A percentile compares a stretch with the other conserved stretches of the same genome.
Evolutionary conservation across 2,888 invertebrate species (phyloP).

Genomic region (Patella pellucida): DNA sequence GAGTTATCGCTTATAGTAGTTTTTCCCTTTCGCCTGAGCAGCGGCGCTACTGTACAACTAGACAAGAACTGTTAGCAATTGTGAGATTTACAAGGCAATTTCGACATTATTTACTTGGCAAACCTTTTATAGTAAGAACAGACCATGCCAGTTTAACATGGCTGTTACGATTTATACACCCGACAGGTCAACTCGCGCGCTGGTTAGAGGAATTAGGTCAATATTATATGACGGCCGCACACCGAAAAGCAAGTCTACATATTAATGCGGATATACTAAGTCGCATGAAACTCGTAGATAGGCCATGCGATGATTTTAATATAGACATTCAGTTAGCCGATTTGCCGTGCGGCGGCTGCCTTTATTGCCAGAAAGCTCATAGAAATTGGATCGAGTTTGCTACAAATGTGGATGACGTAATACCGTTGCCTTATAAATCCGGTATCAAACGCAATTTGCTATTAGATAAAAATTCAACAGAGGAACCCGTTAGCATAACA

Average conservation of each 20-base stretch:
- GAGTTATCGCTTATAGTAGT: constrained; percentile 31
- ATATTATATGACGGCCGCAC: not conserved
- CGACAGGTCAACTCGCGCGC: constrained; percentile 20
- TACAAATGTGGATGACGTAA: constrained; percentile 16
- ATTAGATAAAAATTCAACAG: too few species aligned
- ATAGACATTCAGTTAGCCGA: not conserved
- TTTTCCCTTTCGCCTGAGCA: constrained; percentile 28
- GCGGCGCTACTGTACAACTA: constrained; percentile 26
- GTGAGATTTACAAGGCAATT: not conserved
- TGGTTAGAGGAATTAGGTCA: constrained; percentile 24
- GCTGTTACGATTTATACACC: constrained; percentile 18
- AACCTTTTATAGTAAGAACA: constrained; percentile 25
- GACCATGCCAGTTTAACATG: constrained; percentile 30
- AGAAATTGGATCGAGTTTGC: not conserved
- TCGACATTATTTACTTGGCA: constrained; percentile 27
- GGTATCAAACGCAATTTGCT: too few species aligned
- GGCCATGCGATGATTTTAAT: not conserved
- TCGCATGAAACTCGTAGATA: not conserved
- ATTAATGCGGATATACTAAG: not conserved
- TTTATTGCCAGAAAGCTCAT: not conserved
- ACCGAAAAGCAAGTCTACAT: not conserved
- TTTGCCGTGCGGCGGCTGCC: not conserved
- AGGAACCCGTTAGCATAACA: too few species aligned
- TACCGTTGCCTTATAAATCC: not conserved
- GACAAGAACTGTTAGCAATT: not conserved